Evolutionary conservation across 2,797 vertebrate genomes (phyloP), one percentile per base, ranked within the genome.

Genomic region (Sylvilagus floridanus): DNA sequence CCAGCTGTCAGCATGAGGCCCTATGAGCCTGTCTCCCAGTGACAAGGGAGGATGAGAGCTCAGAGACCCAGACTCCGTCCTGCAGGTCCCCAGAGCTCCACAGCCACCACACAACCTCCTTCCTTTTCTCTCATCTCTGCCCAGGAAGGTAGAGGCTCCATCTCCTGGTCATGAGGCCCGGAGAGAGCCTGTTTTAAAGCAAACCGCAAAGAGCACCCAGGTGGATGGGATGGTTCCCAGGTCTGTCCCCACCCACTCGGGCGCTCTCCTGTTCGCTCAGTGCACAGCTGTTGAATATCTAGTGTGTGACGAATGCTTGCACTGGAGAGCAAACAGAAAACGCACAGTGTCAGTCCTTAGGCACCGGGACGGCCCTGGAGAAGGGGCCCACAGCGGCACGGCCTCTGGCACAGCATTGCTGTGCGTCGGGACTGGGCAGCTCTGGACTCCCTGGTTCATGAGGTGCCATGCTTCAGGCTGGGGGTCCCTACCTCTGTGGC

Each of bases 171-270:
- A 8, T 57, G 22, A 83, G 32, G 69, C 54, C 62, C 7, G 5
- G 32, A 52, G 32, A 50, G 63, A 30, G 47, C 87, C 76, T 90
- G 84, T 77, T 89, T 89, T 62, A 83, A 90, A 82, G 13, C 68
- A 78, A 84, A 73, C 22, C 71, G 28, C n/a, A 65, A 85, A 52
- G 84, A 21, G 10, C 30, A 57, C 52, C 9, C 52, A 50, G 4
- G 1, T 3, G 30, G 73, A 84, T 19, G 22, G 24, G 68, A 75
- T 19, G 37, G 32, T 75, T 86, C 65, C 35, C 60, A 72, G 35
- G 13, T 47, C 19, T 30, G 4, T 24, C 22, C 16, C 16, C 30
- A 78, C 28, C 2, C 22, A 71, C 19, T 16, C 50, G 28, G 63
- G 26, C n/a, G 47, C 37, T 76, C 77, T 57, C n/a, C 69, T 66